A percentile compares a stretch with the other conserved stretches of the same genome.
Conservation (phyloP, 2,888 invertebrate species). For the Aleiodes testaceus region DNA sequence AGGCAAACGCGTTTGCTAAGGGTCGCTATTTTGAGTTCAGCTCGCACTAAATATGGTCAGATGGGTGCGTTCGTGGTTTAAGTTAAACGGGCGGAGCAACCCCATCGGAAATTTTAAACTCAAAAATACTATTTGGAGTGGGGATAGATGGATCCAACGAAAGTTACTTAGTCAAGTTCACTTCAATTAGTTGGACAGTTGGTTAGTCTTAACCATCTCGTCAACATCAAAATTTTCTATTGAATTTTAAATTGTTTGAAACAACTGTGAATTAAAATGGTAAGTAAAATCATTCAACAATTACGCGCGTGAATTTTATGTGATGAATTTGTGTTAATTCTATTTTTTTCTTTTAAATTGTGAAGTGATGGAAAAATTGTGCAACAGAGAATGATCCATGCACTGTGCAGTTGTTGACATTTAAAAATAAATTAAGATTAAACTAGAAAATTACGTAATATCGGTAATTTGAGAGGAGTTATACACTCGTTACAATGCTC, state of each 20-base stretch:
- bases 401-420: constrained; percentile 1
- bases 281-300: constrained; percentile 60
- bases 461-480: constrained; percentile 67
- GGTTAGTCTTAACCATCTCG: constrained; percentile 72
- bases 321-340: background rate
- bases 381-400: background rate
- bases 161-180: constrained; percentile 72
- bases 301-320: constrained; percentile 15
- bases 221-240: constrained; percentile 53
- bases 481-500: constrained; percentile 1
- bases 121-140: constrained; percentile 54
- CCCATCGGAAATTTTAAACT: constrained; percentile 54
- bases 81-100: constrained; percentile 62
- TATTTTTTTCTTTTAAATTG: background rate
- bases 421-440: constrained; percentile 43
- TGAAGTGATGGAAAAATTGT: background rate
- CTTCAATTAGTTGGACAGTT: constrained; percentile 69
- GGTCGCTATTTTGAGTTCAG: constrained; percentile 70
- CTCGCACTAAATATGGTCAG: constrained; percentile 73
- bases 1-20: constrained; percentile 55
- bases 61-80: constrained; percentile 66
- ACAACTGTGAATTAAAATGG: constrained; percentile 64
- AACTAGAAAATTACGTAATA: constrained; percentile 54
- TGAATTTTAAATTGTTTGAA: constrained; percentile 53
- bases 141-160: constrained; percentile 62